These are phyloP conservation scores for Neria commutata DNA, from an alignment of 2,888 invertebrate species.

Conservation along the genomic window DNA sequence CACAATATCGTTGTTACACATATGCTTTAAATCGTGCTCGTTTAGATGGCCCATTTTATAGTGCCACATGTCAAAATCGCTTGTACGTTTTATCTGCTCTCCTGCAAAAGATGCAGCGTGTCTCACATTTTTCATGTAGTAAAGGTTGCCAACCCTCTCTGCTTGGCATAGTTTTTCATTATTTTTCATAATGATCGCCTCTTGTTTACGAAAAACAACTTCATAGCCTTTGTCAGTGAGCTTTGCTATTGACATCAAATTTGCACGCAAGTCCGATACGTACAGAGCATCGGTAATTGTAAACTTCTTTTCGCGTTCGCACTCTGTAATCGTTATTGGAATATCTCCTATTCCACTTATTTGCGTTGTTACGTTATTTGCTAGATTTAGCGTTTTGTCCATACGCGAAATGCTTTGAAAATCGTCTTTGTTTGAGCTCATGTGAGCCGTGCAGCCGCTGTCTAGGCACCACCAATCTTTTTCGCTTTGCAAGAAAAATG, in stretches of 20 bases:
- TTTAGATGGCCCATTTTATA: background rate
- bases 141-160: background rate
- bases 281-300: background rate
- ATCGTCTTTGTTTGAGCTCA: constrained; percentile 5
- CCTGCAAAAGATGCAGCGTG: too few relatives aligned
- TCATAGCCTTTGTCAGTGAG: background rate
- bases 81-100: background rate
- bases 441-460: constrained; percentile 10
- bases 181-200: background rate
- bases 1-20: background rate
- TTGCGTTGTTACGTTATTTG: background rate
- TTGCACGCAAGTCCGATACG: background rate
- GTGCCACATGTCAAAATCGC: background rate
- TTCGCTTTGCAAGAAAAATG: too few relatives aligned
- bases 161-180: background rate
- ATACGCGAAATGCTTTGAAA: background rate
- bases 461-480: constrained; percentile 14
- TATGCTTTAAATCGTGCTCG: background rate
- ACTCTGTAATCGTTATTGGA: background rate
- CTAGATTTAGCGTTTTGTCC: background rate
- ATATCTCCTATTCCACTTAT: background rate
- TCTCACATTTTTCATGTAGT: background rate
- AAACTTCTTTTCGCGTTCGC: background rate
- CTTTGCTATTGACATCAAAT: background rate
- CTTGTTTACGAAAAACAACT: background rate